Percentiles rank a stretch among this genome's conserved stretches.
Evolutionary conservation across 1,140 invertebrate species (phyloP).

Genomic region (Drosophila aff.): DNA sequence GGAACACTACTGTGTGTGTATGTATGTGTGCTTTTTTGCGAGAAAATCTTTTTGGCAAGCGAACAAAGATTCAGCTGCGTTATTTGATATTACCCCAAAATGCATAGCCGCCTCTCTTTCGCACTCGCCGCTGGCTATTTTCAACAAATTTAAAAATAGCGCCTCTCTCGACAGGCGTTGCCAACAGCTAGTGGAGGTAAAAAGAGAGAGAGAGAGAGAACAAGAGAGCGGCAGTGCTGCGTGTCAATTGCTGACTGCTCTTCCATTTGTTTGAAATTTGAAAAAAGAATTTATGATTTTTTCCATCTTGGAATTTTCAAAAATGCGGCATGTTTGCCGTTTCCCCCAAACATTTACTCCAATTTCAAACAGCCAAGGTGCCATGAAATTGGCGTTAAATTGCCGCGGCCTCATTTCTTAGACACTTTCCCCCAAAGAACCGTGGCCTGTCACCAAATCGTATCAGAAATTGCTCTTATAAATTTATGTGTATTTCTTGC

Average conservation of each 20-base stretch:
- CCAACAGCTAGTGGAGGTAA: conserved; percentile 44
- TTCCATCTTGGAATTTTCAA: conserved; percentile 38
- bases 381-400: conserved; percentile 57
- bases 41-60: conserved; percentile 68
- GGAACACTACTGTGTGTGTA: conserved; percentile 15
- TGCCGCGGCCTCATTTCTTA: conserved; percentile 17
- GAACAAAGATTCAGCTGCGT: conserved; percentile 52
- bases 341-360: conserved; percentile 43
- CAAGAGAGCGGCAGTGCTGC: conserved; percentile 8
- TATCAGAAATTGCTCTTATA: conserved; percentile 44
- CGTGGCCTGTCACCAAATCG: conserved; percentile 35
- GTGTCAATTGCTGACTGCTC: conserved; percentile 35
- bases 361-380: conserved; percentile 27
- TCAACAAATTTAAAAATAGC: conserved; percentile 75
- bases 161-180: conserved; percentile 55
- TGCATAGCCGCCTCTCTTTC: conserved; percentile 53
- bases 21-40: conserved; percentile 28
- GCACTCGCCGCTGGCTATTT: conserved; percentile 57
- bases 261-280: conserved; percentile 42
- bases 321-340: conserved; percentile 28
- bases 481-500: conserved; percentile 72
- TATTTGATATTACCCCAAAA: conserved; percentile 69
- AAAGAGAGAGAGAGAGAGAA: conserved; percentile 1
- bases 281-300: conserved; percentile 42
- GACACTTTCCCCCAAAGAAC: conserved; percentile 20